Percentiles rank a stretch among this genome's conserved stretches.
Conservation (phyloP, 2,113 vertebrate genomes). For the Pachycephala philippinensis region DNA sequence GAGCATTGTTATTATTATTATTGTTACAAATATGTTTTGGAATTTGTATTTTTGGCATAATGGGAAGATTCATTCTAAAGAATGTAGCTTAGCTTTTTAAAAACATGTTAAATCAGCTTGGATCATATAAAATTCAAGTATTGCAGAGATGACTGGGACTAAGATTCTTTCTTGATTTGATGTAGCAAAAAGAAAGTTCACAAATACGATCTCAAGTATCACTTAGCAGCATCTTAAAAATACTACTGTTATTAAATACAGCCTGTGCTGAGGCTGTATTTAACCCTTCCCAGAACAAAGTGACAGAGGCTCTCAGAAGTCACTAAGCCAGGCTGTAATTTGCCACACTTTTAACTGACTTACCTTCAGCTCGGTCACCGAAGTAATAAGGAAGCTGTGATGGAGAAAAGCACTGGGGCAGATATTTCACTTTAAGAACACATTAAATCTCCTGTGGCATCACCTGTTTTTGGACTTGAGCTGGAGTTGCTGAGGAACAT, state of each 20-base stretch:
- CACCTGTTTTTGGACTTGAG: neutral
- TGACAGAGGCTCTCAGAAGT: neutral
- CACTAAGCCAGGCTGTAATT: neutral
- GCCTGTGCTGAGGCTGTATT: neutral
- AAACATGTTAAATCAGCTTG: neutral
- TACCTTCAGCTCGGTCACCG: neutral
- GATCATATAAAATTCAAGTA: neutral
- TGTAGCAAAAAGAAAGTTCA: neutral
- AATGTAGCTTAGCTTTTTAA: neutral
- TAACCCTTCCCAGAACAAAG: neutral
- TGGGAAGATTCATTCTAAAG: neutral
- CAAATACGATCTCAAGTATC: neutral
- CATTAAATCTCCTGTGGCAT: neutral
- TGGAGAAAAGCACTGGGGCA: neutral
- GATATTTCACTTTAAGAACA: neutral
- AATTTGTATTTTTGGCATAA: constrained; percentile 2
- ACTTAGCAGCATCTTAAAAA: neutral
- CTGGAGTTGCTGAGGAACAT: neutral
- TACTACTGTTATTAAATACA: neutral
- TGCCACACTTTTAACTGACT: neutral
- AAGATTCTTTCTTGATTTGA: neutral
- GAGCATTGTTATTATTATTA: neutral
- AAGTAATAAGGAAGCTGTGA: neutral
- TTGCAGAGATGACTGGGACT: neutral
- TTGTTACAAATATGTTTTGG: neutral